These are phyloP conservation scores for Grantiella picta DNA, from an alignment of 2,113 vertebrate genomes.

Conservation along the genomic window DNA sequence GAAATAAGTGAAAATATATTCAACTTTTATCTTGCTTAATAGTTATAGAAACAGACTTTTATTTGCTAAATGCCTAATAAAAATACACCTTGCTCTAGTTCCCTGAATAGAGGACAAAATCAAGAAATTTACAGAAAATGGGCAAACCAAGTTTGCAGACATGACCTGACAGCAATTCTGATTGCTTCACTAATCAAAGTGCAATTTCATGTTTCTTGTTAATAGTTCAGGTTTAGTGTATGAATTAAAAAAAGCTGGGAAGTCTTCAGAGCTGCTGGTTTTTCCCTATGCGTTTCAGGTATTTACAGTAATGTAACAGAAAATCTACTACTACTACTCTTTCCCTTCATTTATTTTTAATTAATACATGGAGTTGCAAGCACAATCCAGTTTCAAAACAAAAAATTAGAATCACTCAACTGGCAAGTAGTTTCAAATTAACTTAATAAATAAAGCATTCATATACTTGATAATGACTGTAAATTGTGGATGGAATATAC, in stretches of 20 bases:
- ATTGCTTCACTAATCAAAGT: slow-evolving; percentile 6
- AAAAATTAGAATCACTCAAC: neutral
- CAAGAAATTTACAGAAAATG: neutral
- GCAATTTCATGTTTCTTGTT: neutral
- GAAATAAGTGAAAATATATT: neutral
- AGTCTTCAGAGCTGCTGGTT: neutral
- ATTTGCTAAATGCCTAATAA: neutral
- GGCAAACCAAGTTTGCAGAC: neutral
- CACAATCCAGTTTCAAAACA: neutral
- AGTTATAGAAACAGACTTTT: neutral
- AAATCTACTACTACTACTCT: neutral
- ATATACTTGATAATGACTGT: neutral
- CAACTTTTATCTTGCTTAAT: neutral
- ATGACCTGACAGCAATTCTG: neutral
- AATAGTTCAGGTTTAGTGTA: slow-evolving; percentile 51
- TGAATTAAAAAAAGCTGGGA: neutral
- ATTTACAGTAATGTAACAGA: slow-evolving; percentile 56
- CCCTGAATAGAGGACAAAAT: neutral
- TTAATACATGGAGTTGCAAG: neutral
- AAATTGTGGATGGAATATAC: neutral
- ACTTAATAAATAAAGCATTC: neutral
- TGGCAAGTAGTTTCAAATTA: neutral
- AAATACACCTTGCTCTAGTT: neutral
- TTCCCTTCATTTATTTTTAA: slow-evolving; percentile 17
- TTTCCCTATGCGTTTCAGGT: slow-evolving; percentile 25